Percentiles rank a stretch among this genome's conserved stretches.
Conservation (phyloP, 1,140 invertebrate genomes). For the Drusus annulatus region DNA sequence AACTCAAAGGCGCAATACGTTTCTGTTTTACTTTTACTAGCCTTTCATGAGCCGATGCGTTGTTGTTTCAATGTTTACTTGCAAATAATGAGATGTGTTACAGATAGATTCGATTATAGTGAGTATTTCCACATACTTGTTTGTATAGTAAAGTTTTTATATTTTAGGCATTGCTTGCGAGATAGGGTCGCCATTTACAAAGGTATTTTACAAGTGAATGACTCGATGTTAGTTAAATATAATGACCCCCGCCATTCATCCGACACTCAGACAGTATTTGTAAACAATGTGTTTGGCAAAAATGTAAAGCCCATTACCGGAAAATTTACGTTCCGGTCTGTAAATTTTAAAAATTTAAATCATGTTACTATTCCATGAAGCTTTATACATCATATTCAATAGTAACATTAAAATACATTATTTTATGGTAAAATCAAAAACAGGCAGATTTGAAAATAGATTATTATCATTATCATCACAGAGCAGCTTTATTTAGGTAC, state of each 20-base stretch:
- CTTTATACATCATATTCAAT: too few relatives aligned
- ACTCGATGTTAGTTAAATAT: not conserved
- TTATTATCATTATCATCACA: not conserved
- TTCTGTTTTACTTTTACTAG: too few relatives aligned
- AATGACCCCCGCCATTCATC: not conserved
- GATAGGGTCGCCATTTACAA: not conserved
- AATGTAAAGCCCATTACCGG: not conserved
- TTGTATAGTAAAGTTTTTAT: too few relatives aligned
- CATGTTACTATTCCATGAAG: not conserved
- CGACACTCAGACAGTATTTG: not conserved
- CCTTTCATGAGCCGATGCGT: too few relatives aligned
- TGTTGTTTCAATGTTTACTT: too few relatives aligned
- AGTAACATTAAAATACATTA: not conserved
- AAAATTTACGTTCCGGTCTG: not conserved
- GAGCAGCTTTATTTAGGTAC: not conserved
- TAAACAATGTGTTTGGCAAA: not conserved
- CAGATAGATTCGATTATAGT: too few relatives aligned
- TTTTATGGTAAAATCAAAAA: not conserved
- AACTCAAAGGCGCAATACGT: too few relatives aligned
- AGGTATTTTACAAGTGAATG: not conserved
- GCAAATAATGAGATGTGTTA: too few relatives aligned
- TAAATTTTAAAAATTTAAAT: not conserved
- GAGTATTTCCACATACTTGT: too few relatives aligned
- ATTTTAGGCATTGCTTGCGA: too few relatives aligned
- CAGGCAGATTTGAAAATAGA: not conserved